A percentile compares a stretch with the other conserved stretches of the same genome.
Conservation (phyloP, 1,140 invertebrate genomes). For the Antheraea mylitta region DNA sequence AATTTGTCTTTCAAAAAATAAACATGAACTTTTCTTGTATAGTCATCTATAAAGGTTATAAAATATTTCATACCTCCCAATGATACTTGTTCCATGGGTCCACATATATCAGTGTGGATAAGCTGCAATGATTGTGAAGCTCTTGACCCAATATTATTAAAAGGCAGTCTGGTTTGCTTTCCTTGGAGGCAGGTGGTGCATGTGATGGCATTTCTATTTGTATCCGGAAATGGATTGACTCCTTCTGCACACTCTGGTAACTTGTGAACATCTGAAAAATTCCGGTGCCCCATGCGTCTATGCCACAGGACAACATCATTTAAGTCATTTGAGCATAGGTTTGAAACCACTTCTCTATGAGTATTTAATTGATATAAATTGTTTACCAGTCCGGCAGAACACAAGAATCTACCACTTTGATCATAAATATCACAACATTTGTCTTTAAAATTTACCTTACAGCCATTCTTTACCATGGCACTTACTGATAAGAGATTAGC, state of each 20-base stretch:
- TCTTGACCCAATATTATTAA: slow-evolving; percentile 29
- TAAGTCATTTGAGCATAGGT: slow-evolving; percentile 31
- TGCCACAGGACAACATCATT: too few relatives aligned
- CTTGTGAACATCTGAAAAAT: slow-evolving; percentile 28
- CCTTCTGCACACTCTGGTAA: slow-evolving; percentile 27
- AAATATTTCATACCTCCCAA: slow-evolving; percentile 33
- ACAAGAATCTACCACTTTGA: slow-evolving; percentile 19
- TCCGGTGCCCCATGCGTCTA: too few relatives aligned
- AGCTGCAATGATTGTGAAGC: slow-evolving; percentile 23
- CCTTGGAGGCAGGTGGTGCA: slow-evolving; percentile 29
- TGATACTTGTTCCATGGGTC: too few relatives aligned
- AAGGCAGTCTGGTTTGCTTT: slow-evolving; percentile 28
- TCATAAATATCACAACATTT: slow-evolving; percentile 30
- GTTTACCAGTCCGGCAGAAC: slow-evolving; percentile 29
- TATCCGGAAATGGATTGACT: slow-evolving; percentile 14
- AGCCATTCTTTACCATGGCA: too few relatives aligned
- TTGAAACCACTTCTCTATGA: slow-evolving; percentile 26
- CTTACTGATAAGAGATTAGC: slow-evolving; percentile 37
- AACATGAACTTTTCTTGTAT: too few relatives aligned
- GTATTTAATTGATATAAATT: slow-evolving; percentile 35
- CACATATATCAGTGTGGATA: slow-evolving; percentile 32
- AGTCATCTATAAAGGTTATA: slow-evolving; percentile 28
- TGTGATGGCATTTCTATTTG: slow-evolving; percentile 11
- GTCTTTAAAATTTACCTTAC: slow-evolving; percentile 30
- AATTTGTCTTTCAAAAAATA: too few relatives aligned